These are phyloP conservation scores for Gavia stellata DNA, from an alignment of 2,113 vertebrate species.

Conservation along the genomic window DNA sequence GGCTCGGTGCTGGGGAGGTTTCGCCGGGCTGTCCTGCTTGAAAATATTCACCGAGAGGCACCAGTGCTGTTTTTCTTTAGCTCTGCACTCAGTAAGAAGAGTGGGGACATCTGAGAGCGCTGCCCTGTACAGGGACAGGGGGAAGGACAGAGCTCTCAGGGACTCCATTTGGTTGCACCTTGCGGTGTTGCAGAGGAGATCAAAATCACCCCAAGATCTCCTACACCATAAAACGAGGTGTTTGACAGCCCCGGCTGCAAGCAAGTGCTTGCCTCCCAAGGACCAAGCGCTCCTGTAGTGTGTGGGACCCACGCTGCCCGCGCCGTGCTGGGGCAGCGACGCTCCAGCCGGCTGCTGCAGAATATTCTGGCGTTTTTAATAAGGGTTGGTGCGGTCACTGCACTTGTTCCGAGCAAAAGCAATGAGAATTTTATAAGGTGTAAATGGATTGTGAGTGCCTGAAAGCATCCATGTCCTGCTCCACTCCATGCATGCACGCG, in stretches of 20 bases:
- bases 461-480: background rate
- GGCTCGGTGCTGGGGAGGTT: background rate
- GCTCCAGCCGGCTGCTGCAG: background rate
- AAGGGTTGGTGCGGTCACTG: background rate
- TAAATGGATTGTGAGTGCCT: constrained; percentile 34
- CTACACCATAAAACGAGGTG: background rate
- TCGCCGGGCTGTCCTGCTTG: background rate
- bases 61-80: background rate
- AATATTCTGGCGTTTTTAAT: background rate
- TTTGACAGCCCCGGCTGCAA: background rate
- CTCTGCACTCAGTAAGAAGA: background rate
- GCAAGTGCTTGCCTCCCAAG: rapidly evolving
- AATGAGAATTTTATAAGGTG: constrained; percentile 56
- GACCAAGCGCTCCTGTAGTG: rapidly evolving
- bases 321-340: background rate
- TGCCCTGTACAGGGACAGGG: rapidly evolving
- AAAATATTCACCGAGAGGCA: background rate
- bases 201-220: background rate
- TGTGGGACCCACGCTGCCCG: rapidly evolving
- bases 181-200: background rate
- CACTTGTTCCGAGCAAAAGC: background rate
- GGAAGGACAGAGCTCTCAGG: background rate
- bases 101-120: background rate
- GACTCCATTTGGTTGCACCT: background rate
- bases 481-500: rapidly evolving